Percentiles rank a stretch among this genome's conserved stretches.
Conservation (phyloP, 2,113 vertebrate species). For the Semicossyphus pulcher region DNA sequence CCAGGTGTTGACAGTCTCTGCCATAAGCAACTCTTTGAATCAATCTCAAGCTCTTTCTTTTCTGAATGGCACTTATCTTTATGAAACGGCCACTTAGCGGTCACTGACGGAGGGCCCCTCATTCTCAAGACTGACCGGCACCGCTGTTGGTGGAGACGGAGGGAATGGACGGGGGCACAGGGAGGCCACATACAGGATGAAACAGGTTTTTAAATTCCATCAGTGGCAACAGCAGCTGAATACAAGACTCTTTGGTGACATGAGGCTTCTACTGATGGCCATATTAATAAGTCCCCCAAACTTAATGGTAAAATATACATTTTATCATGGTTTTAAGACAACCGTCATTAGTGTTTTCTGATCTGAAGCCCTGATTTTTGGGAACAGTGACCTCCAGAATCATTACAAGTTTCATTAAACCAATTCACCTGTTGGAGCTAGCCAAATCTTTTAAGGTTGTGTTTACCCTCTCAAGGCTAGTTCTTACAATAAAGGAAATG, state of each 20-base stretch:
- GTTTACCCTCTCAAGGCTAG: too few species aligned
- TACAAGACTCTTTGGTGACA: neutral
- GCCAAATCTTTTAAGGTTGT: too few species aligned
- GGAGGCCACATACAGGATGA: neutral
- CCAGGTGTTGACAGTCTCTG: conserved; percentile 65
- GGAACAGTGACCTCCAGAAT: too few species aligned
- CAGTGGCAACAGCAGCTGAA: neutral
- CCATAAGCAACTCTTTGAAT: conserved; percentile 56
- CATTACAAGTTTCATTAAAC: too few species aligned
- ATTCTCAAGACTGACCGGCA: conserved; percentile 58
- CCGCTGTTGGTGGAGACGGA: neutral
- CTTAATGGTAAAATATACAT: too few species aligned
- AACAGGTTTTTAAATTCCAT: conserved; percentile 34
- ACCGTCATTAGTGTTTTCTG: too few species aligned
- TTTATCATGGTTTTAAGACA: too few species aligned
- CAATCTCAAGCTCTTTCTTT: conserved; percentile 24
- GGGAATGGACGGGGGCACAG: neutral
- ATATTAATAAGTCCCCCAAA: too few species aligned
- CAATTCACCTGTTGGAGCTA: too few species aligned
- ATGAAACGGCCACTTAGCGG: conserved; percentile 53
- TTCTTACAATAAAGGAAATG: too few species aligned
- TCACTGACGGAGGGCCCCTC: conserved; percentile 32
- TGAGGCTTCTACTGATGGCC: too few species aligned
- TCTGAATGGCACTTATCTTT: conserved; percentile 45
- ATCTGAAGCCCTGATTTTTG: too few species aligned